phyloP scores from a whole-genome alignment of 2,797 vertebrate species.

The Phataginus tetradactyla region DNA sequence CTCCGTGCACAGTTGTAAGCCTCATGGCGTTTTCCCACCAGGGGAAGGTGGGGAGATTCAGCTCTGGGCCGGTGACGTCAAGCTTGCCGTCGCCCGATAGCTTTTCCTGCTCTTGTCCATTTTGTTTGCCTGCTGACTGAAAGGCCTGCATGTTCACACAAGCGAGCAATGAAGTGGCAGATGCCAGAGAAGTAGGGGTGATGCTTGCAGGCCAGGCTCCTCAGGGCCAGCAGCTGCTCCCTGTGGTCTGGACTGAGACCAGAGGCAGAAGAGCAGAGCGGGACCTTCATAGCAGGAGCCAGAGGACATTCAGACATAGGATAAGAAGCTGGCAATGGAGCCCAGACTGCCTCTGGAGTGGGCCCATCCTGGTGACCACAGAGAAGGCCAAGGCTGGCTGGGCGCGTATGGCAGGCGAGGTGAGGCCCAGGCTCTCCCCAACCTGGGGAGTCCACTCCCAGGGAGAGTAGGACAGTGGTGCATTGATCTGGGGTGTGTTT shows the following conservation, averaged over 20 bases:
- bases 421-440: not conserved
- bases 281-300: not conserved
- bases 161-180: not conserved
- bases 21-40: not conserved
- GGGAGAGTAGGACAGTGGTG: not conserved
- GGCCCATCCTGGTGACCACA: not conserved
- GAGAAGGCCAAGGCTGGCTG: too few relatives aligned
- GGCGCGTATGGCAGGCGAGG: not conserved
- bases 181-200: not conserved
- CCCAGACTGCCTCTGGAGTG: not conserved
- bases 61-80: not conserved
- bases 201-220: not conserved
- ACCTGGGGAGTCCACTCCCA: not conserved
- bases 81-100: fast-evolving
- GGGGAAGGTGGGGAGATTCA: not conserved
- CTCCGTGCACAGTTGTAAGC: not conserved
- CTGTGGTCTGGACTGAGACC: not conserved
- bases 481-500: not conserved
- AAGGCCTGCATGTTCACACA: not conserved
- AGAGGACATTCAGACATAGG: not conserved
- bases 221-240: not conserved
- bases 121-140: not conserved
- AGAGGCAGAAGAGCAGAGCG: not conserved
- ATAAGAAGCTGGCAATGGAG: not conserved
- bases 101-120: not conserved